Percentiles rank a stretch among this genome's conserved stretches.
phyloP scores from a whole-genome alignment of 2,888 invertebrate genomes.

The Morpho achilles region DNA sequence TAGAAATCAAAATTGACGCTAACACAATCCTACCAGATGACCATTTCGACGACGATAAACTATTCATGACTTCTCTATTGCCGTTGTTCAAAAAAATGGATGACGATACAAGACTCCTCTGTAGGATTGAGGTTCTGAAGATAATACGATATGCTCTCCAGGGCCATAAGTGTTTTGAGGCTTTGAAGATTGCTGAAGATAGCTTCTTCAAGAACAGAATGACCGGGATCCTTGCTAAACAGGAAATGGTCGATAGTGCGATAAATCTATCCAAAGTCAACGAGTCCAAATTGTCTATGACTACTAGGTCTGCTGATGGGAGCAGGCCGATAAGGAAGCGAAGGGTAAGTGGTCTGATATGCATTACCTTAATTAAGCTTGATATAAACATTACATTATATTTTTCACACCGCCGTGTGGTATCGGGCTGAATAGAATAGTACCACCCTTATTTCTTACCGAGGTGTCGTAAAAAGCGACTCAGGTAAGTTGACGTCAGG shows the following conservation, averaged over 20 bases:
- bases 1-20: constrained; percentile 65
- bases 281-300: constrained; percentile 59
- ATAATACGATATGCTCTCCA: constrained; percentile 63
- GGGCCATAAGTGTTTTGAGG: constrained; percentile 61
- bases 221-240: constrained; percentile 45
- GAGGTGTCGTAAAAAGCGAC: too few relatives aligned
- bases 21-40: constrained; percentile 66
- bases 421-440: too few relatives aligned
- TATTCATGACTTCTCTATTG: constrained; percentile 67
- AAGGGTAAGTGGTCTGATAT: constrained; percentile 39
- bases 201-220: constrained; percentile 50
- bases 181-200: constrained; percentile 52
- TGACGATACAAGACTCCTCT: constrained; percentile 61
- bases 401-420: too few relatives aligned
- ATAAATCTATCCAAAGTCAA: constrained; percentile 30
- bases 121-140: constrained; percentile 65
- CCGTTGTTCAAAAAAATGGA: constrained; percentile 70
- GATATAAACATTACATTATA: too few relatives aligned
- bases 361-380: too few relatives aligned
- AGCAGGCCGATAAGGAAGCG: constrained; percentile 63
- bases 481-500: too few relatives aligned
- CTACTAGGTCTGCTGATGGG: constrained; percentile 65
- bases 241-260: constrained; percentile 34
- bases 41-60: constrained; percentile 64
- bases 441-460: too few relatives aligned